A percentile compares a stretch with the other conserved stretches of the same genome.
Conservation (phyloP, 2,888 invertebrate species). For the Agonopterix subpropinquella region DNA sequence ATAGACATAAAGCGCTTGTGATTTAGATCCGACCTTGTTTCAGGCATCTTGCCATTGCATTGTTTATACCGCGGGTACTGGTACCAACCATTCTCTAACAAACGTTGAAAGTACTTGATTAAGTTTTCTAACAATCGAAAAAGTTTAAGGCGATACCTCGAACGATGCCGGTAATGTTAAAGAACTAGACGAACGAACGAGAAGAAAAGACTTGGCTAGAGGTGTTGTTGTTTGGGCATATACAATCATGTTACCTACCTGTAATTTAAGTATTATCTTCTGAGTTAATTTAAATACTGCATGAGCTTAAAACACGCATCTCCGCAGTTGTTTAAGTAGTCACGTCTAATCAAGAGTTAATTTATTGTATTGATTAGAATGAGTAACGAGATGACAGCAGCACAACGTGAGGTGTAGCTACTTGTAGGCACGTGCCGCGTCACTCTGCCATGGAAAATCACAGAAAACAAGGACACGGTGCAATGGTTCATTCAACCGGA, state of each 20-base stretch:
- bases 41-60: not conserved
- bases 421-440: slow-evolving; percentile 33
- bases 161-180: no score
- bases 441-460: slow-evolving; percentile 60
- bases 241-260: no score
- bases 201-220: no score
- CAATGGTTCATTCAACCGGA: slow-evolving; percentile 74
- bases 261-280: no score
- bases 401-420: not conserved
- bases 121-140: no score
- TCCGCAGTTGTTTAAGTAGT: slow-evolving; percentile 36
- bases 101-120: no score
- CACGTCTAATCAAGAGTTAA: slow-evolving; percentile 33
- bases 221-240: no score
- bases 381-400: slow-evolving; percentile 34
- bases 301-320: slow-evolving; percentile 19
- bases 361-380: slow-evolving; percentile 43
- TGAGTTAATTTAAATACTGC: no score
- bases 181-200: no score
- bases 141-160: no score
- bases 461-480: slow-evolving; percentile 74
- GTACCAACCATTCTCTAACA: no score
- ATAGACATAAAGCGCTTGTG: slow-evolving; percentile 10
- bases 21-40: slow-evolving; percentile 10
- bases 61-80: slow-evolving; percentile 3